Base-by-base conservation (phyloP, 92 coral and sea anemone species). In the Palythoa heliodiscus region DNA sequence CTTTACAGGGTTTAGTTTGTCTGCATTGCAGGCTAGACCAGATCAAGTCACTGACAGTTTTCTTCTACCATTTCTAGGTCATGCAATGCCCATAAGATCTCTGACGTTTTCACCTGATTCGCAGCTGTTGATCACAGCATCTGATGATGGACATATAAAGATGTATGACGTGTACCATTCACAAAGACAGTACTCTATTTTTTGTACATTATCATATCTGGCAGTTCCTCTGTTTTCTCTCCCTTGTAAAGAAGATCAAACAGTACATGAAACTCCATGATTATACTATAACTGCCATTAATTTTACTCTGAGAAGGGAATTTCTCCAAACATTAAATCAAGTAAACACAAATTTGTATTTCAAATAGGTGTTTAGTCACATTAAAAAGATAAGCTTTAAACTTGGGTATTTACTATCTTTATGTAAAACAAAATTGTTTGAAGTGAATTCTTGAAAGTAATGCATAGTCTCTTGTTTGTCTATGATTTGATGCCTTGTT, bases 131-230 rank as follows among this genome's bases (percentile, higher is more conserved):
- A 93, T 97, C 76, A 97, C 99, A n/a, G 99, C 99, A 47, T 97
- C 99, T 63, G 99, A 97, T 63, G 99, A 97, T 80, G 95, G 93
- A 53, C 99, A 97, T 82, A 97, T 97, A 87, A 97, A 97, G 95
- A 95, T 97, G 95, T 97, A 97, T 38, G 99, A 97, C 82, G 99
- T 97, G 99, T 97, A 97, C 98, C 99, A 91, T 94, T 92, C 70
- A 53, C 35, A n/a, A n/a, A 64, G 50, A 43, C 50, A 43, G 0
- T 29, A 29, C 35, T 29, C 35, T 29, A 29, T 29, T 0, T 29
- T 29, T 29, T 29, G 35, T 43, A 43, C 50, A 43, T 5, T 43
- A 8, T 43, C 48, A 43, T 43, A 43, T 43, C 50, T 43, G 50
- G 9, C 9, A 8, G 50, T 43, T 43, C 9, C 6, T 43, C 9